A percentile compares a stretch with the other conserved stretches of the same genome.
Evolutionary conservation across 2,797 vertebrate species (phyloP).

Genomic region (Xenops minutus): DNA sequence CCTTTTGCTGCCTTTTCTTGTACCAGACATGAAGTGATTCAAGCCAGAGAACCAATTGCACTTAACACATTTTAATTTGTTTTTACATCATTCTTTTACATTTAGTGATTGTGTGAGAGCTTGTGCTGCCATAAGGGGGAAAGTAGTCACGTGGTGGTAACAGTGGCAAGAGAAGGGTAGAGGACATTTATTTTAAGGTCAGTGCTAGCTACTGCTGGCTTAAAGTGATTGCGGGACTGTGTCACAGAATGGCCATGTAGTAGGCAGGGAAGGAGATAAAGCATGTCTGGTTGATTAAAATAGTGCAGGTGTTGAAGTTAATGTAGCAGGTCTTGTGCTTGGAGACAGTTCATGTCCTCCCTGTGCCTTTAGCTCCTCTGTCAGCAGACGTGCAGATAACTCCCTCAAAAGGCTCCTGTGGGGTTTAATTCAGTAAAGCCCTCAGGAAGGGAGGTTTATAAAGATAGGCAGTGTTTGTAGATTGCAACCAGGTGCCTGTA

Average conservation of each 20-base stretch:
- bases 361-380: neutral
- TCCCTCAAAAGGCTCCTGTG: neutral
- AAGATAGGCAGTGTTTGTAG: conserved; percentile 26
- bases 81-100: neutral
- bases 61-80: neutral
- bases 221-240: neutral
- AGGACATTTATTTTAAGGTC: conserved; percentile 30
- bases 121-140: neutral
- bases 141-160: neutral
- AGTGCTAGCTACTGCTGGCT: neutral
- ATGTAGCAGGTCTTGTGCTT: neutral
- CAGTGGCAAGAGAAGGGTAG: neutral
- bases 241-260: neutral
- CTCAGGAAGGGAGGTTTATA: neutral
- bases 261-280: conserved; percentile 11
- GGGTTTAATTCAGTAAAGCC: neutral
- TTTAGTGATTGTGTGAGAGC: neutral
- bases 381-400: conserved; percentile 43
- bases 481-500: conserved; percentile 10
- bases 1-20: neutral
- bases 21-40: neutral
- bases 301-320: conserved; percentile 46
- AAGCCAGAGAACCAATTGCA: neutral
- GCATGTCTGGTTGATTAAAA: conserved; percentile 38
- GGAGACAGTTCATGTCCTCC: neutral